These are phyloP conservation scores for Zaprionus gabonicus DNA, from an alignment of 1,140 invertebrate species.

Conservation along the genomic window DNA sequence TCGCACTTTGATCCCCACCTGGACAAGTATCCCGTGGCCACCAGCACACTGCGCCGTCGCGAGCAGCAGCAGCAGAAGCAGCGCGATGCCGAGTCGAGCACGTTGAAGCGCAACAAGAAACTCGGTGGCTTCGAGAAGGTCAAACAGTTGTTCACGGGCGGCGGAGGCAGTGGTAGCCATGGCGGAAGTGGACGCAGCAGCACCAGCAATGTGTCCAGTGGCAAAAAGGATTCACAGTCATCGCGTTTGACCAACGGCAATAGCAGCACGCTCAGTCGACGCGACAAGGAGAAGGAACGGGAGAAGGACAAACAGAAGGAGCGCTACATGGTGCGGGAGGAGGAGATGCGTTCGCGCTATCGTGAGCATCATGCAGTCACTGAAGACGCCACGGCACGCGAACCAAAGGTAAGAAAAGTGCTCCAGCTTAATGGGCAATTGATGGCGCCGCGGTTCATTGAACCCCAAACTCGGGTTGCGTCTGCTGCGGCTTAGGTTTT, in stretches of 20 bases:
- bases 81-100: constrained; percentile 48
- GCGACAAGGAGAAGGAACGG: constrained; percentile 60
- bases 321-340: constrained; percentile 80
- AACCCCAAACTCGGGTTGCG: constrained; percentile 26
- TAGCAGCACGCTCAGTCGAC: constrained; percentile 72
- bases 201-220: constrained; percentile 65
- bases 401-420: constrained; percentile 78
- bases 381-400: constrained; percentile 69
- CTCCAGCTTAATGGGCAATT: constrained; percentile 65
- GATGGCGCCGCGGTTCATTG: constrained; percentile 62
- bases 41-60: constrained; percentile 61
- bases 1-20: constrained; percentile 87
- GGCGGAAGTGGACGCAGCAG: constrained; percentile 68
- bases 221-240: constrained; percentile 62
- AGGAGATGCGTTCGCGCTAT: constrained; percentile 82
- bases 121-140: constrained; percentile 89
- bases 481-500: constrained; percentile 11
- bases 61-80: constrained; percentile 58
- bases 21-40: constrained; percentile 85
- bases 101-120: constrained; percentile 85
- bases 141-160: constrained; percentile 81
- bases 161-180: constrained; percentile 36
- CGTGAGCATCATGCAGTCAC: constrained; percentile 67
- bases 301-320: constrained; percentile 50
- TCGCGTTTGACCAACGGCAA: constrained; percentile 53